Percentiles rank a stretch among this genome's conserved stretches.
These are phyloP conservation scores for Trematomus bernacchii DNA, from an alignment of 2,797 vertebrate species.

Conservation along the genomic window DNA sequence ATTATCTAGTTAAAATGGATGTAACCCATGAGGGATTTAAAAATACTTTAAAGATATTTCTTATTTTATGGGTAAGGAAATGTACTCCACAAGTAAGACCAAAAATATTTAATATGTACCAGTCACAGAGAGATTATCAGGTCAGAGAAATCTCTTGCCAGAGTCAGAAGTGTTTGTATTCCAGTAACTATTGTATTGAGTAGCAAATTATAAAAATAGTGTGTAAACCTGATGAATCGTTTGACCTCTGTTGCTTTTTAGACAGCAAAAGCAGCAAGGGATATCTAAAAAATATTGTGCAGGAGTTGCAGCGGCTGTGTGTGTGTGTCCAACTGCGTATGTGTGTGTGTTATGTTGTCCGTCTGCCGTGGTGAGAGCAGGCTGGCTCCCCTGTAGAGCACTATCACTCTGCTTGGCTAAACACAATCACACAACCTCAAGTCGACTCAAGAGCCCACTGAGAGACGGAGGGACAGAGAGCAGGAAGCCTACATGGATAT, in stretches of 20 bases:
- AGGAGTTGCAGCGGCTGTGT: slow-evolving; percentile 40
- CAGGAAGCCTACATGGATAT: not conserved
- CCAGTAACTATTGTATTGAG: not conserved
- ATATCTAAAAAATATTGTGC: slow-evolving; percentile 31
- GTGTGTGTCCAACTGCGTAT: slow-evolving; percentile 31
- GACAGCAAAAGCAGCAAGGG: slow-evolving; percentile 28
- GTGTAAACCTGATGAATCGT: slow-evolving; percentile 17
- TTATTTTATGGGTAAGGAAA: not conserved
- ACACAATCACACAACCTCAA: slow-evolving; percentile 82
- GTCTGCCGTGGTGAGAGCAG: slow-evolving; percentile 75
- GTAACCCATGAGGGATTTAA: no score
- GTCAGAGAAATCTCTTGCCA: not conserved
- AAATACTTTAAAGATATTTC: no score
- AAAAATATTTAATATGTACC: not conserved
- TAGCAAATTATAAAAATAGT: slow-evolving; percentile 7
- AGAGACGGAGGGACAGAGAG: slow-evolving; percentile 28
- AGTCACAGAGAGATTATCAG: not conserved
- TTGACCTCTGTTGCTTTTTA: slow-evolving; percentile 36
- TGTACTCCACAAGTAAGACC: not conserved
- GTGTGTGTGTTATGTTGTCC: slow-evolving; percentile 60
- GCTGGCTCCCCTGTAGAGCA: slow-evolving; percentile 80
- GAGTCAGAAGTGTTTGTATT: not conserved
- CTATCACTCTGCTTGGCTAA: slow-evolving; percentile 80
- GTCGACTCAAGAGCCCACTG: slow-evolving; percentile 68
- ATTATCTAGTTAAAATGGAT: not conserved